A percentile compares a stretch with the other conserved stretches of the same genome.
Conservation (phyloP, 2,113 vertebrate species). For the Oryzias melastigma region DNA sequence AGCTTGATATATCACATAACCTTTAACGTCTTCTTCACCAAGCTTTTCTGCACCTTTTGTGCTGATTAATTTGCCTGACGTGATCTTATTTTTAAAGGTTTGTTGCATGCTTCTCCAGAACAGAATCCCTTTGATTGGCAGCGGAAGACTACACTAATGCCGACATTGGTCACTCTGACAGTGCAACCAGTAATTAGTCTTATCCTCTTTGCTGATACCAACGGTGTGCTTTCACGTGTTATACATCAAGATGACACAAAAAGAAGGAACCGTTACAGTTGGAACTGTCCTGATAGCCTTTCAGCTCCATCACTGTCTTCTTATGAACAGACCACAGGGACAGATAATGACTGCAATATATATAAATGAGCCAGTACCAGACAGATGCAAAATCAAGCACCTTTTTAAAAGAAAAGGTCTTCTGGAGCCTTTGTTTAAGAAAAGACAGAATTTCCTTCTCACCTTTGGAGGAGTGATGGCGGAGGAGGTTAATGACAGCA, state of each 20-base stretch:
- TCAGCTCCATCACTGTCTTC: slow-evolving; percentile 63
- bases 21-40: slow-evolving; percentile 46
- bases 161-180: slow-evolving; percentile 60
- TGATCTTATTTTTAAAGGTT: slow-evolving; percentile 35
- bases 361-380: slow-evolving; percentile 64
- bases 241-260: slow-evolving; percentile 54
- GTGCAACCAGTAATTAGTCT: slow-evolving; percentile 48
- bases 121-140: slow-evolving; percentile 28
- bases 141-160: slow-evolving; percentile 53
- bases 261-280: slow-evolving; percentile 38
- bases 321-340: slow-evolving; percentile 51
- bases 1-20: slow-evolving; percentile 61
- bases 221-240: slow-evolving; percentile 35
- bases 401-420: slow-evolving; percentile 60
- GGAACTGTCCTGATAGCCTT: slow-evolving; percentile 42
- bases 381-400: slow-evolving; percentile 62
- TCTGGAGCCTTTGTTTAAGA: slow-evolving; percentile 56
- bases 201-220: slow-evolving; percentile 16
- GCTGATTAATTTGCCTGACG: slow-evolving; percentile 30
- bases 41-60: slow-evolving; percentile 38
- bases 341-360: slow-evolving; percentile 63
- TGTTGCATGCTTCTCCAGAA: neutral
- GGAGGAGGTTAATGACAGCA: slow-evolving; percentile 34
- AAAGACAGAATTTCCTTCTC: slow-evolving; percentile 50
- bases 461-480: slow-evolving; percentile 21